Base-by-base conservation (phyloP, 2,888 invertebrate genomes). In the Pterostichus niger region DNA sequence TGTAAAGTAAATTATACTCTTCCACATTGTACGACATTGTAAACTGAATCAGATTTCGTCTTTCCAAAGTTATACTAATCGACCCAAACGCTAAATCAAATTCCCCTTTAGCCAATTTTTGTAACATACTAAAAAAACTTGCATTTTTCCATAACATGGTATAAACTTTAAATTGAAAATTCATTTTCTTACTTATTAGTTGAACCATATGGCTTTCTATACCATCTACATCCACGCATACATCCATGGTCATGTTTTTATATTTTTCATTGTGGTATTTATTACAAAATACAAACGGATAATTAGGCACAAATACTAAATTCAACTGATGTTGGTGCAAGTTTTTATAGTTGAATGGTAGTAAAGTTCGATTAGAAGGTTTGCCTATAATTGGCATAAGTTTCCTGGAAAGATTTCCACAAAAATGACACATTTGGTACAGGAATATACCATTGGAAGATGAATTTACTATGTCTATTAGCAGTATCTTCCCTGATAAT, bases 121-220 rank as follows among this genome's bases (percentile, higher is more conserved):
- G 13, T 35, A 80, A 52, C 80, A 80, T 80, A 13, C 68, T 68
- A 4, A 46, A 4, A 52, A 64, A 80, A 31, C 64, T 49, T 0
- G 80, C 6, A 17, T 68, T 80, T 0, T 9, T 1, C 15, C 35
- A 15, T n/a, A 52, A 31, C 1, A 52, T 0, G 0, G 33, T 46
- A 31, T 64, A 64, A 3, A 44, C 68, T 35, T n/a, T 33, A 52
- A 68, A 80, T 10, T 46, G 68, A 52, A 80, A 80, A 10, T 80
- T 61, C 80, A 80, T 80, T 17, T 80, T 64, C 13, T 15, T 80
- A n/a, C 46, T 49, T 24, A 80, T 49, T 0, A 68, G 10, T 17
- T 33, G 17, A 5, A 80, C 31, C 80, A 80, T 80, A 40, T 80
- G 64, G 17, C 64, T 68, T 52, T 80, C 80, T 9, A 64, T 64